Conservation (phyloP, 2,888 invertebrate genomes). For the Automeris io region DNA sequence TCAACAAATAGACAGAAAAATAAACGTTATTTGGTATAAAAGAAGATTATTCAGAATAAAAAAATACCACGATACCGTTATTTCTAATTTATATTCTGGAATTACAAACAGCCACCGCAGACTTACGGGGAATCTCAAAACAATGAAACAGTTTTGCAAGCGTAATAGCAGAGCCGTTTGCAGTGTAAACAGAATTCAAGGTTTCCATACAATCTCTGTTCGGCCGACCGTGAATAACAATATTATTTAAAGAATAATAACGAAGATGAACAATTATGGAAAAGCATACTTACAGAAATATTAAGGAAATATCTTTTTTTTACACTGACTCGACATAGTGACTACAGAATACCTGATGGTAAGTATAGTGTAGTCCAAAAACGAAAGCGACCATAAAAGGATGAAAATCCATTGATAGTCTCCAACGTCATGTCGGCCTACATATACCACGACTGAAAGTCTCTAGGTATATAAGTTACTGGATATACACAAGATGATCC, state of each 20-base stretch:
- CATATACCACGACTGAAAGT: no score
- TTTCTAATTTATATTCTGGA: neutral
- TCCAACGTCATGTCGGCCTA: no score
- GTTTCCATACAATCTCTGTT: constrained; percentile 4
- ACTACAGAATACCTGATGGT: no score
- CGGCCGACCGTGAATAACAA: neutral
- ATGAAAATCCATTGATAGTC: no score
- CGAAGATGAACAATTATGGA: neutral
- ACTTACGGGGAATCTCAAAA: constrained; percentile 1
- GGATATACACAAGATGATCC: no score
- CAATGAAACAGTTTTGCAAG: neutral
- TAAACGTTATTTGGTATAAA: no score
- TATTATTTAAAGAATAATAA: neutral
- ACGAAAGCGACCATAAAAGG: no score
- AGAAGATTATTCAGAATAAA: neutral
- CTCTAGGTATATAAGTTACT: no score
- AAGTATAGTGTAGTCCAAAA: no score
- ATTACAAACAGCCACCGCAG: neutral
- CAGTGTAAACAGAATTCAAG: constrained; percentile 5
- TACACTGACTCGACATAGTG: no score
- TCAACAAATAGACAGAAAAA: no score
- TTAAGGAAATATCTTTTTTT: no score
- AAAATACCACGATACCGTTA: neutral
- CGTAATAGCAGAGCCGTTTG: neutral
- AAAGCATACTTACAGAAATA: neutral